phyloP scores from a whole-genome alignment of 2,113 vertebrate genomes.

The Numenius arquata region DNA sequence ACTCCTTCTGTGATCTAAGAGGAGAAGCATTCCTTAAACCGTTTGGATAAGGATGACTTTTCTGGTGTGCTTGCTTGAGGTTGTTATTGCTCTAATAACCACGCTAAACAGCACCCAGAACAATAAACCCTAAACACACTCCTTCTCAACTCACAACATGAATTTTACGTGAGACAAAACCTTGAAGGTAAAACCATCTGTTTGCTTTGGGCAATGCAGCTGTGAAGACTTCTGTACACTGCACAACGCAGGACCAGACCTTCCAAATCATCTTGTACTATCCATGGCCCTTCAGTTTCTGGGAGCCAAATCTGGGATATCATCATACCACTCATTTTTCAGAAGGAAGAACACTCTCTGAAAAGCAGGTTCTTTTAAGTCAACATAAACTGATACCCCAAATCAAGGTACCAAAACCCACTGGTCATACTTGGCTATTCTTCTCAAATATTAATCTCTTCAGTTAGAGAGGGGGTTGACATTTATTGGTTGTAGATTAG shows the following conservation, averaged over 20 bases:
- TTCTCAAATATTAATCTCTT: background rate
- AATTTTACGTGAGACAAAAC: constrained; percentile 16
- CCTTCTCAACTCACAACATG: background rate
- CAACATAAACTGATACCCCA: background rate
- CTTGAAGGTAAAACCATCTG: background rate
- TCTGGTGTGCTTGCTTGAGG: background rate
- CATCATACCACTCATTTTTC: background rate
- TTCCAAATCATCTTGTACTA: background rate
- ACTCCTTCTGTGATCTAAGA: background rate
- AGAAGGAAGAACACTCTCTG: background rate
- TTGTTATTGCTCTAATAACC: background rate
- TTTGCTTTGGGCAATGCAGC: constrained; percentile 28
- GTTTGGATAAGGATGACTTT: background rate
- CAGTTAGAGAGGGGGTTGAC: background rate
- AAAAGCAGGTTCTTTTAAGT: background rate
- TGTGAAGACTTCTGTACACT: background rate
- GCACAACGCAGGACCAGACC: background rate
- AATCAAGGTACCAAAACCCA: background rate
- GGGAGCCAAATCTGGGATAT: background rate
- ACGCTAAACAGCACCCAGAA: background rate
- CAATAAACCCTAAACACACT: background rate
- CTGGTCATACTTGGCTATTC: background rate
- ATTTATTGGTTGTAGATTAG: background rate
- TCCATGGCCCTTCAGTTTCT: background rate
- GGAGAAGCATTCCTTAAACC: background rate